Conservation (phyloP, 2,113 vertebrate species). For the Anas platyrhynchos region DNA sequence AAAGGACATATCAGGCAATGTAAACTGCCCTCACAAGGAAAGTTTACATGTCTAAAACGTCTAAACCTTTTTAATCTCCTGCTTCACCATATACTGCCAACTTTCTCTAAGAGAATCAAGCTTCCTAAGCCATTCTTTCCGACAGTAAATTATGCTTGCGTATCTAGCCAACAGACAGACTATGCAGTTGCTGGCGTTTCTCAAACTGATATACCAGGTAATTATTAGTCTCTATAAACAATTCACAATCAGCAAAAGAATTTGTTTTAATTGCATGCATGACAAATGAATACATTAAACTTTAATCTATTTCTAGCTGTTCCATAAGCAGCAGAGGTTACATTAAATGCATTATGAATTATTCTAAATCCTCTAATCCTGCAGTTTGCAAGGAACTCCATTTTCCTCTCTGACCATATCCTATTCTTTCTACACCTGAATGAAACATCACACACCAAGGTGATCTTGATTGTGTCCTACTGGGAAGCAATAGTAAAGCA, state of each 20-base stretch:
- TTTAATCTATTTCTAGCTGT: background rate
- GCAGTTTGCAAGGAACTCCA: background rate
- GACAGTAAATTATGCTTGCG: background rate
- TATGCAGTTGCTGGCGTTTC: background rate
- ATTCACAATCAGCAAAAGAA: constrained; percentile 26
- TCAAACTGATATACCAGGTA: constrained; percentile 1
- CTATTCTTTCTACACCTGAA: background rate
- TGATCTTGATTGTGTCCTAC: rapidly evolving
- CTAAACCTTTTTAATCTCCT: constrained; percentile 21
- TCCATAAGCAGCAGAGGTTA: background rate
- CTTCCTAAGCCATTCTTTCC: constrained; percentile 17
- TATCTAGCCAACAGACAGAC: background rate
- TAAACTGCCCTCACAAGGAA: constrained; percentile 33
- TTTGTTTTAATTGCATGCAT: constrained; percentile 1
- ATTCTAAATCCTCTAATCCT: background rate
- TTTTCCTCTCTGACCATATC: background rate
- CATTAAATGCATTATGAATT: background rate
- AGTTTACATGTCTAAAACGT: constrained; percentile 32
- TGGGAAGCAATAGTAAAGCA: background rate
- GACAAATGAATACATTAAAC: constrained; percentile 27
- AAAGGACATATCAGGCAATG: background rate
- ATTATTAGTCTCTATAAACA: constrained; percentile 28
- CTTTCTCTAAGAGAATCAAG: background rate
- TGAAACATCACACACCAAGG: background rate
- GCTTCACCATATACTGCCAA: background rate